These are phyloP conservation scores for Drosophila demipolita DNA, from an alignment of 2,888 invertebrate species.

Conservation along the genomic window DNA sequence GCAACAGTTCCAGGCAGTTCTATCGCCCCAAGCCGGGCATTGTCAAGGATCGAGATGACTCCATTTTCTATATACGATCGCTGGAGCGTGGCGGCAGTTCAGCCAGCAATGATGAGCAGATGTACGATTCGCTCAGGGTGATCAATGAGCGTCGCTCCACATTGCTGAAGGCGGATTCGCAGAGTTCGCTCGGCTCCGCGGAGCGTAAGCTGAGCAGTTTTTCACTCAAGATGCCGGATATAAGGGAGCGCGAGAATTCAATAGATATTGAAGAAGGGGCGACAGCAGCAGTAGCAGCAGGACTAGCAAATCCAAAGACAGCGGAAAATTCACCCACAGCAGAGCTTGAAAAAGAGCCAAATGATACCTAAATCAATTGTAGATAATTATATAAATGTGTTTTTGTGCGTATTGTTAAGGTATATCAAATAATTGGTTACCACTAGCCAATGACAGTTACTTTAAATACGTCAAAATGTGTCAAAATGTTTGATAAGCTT, in stretches of 20 bases:
- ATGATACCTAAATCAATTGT: conserved; percentile 25
- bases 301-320: conserved; percentile 1
- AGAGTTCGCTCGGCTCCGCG: conserved; percentile 77
- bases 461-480: conserved; percentile 32
- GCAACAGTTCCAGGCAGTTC: conserved; percentile 84
- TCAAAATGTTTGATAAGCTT: conserved; percentile 16
- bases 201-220: conserved; percentile 77
- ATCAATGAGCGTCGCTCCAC: conserved; percentile 84
- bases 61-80: conserved; percentile 80
- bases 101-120: conserved; percentile 68
- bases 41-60: conserved; percentile 82
- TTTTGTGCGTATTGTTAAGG: conserved; percentile 27
- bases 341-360: conserved; percentile 6
- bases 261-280: conserved; percentile 62
- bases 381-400: conserved; percentile 28
- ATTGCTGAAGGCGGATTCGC: conserved; percentile 83
- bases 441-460: conserved; percentile 54
- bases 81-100: conserved; percentile 58
- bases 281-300: conserved; percentile 11
- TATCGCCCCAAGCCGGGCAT: conserved; percentile 83
- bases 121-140: conserved; percentile 84
- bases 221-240: conserved; percentile 74
- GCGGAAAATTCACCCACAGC: conserved; percentile 7
- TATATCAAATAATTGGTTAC: conserved; percentile 31
- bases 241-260: conserved; percentile 69